Evolutionary conservation across 2,797 vertebrate genomes (phyloP), one percentile per base, ranked within the genome.

Genomic region (Brachyalestes nurse): DNA sequence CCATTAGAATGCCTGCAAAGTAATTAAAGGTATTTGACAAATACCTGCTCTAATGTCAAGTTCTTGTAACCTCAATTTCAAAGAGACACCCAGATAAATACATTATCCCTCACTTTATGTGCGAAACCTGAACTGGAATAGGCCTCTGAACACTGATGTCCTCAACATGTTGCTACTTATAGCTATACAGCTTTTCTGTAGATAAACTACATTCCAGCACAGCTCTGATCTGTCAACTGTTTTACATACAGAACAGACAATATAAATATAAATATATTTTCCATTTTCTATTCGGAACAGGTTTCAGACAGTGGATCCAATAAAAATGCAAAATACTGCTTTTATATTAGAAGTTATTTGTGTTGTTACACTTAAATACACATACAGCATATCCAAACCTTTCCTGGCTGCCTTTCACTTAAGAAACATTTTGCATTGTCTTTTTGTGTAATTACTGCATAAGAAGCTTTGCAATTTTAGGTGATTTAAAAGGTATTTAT

Each of bases 1-100:
- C 73, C 78, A 79, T 87, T 79, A 78, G 25, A 82, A 25, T 64
- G 42, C 71, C 17, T 49, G 23, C 16, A 21, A 42, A 4, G n/a
- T 79, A n/a, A 57, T 79, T 42, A 55, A 40, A 65, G 23, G 61
- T 53, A 62, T 49, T 21, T 72, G 2, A 58, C 53, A 51, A 78
- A n/a, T 4, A 58, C 0, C 4, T 69, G 21, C 1, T 49, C 12
- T 25, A 0, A 19, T 28, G 1, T 34, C 13, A 13, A 4, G 34
- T 34, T 34, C 34, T 34, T 34, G 0, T 34, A 34, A 47, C 66
- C 6, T 23, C 10, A 67, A 0, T 19, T 40, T 64, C 28, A 66
- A 19, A 65, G 62, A 65, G 8, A 65, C 34, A 40, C 1, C n/a
- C 19, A n/a, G 21, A 7, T 19, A 69, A 25, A 14, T 38, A 47